A percentile compares a stretch with the other conserved stretches of the same genome.
Evolutionary conservation across 1,140 invertebrate genomes (phyloP).

Genomic region (Leptinotarsa defecta): DNA sequence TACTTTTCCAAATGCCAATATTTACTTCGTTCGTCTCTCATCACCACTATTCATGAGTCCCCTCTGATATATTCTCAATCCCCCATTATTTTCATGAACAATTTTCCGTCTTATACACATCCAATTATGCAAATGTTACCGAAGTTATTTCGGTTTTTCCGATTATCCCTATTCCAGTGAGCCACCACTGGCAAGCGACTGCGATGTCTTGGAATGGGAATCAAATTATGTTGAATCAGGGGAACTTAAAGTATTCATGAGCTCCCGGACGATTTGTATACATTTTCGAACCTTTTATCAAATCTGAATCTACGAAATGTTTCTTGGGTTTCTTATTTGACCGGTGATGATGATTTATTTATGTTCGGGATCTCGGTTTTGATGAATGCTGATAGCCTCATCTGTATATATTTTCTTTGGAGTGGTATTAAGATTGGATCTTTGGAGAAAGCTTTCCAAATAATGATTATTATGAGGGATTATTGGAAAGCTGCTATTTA

Average conservation of each 20-base stretch:
- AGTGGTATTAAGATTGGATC: background rate
- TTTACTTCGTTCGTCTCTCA: no score
- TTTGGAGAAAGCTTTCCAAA: background rate
- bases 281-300: conserved; percentile 34
- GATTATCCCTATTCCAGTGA: background rate
- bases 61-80: no score
- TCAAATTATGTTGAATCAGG: conserved; percentile 36
- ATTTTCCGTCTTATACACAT: no score
- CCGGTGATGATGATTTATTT: conserved; percentile 14
- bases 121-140: no score
- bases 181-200: background rate
- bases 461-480: background rate
- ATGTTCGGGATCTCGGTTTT: background rate
- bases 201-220: conserved; percentile 26
- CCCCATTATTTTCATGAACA: no score
- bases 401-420: background rate
- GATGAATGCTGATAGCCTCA: conserved; percentile 2
- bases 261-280: conserved; percentile 33
- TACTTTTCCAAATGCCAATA: no score
- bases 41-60: no score
- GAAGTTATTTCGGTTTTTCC: no score
- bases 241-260: conserved; percentile 34
- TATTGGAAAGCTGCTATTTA: background rate
- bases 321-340: conserved; percentile 18
- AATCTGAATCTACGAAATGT: conserved; percentile 29